These are phyloP conservation scores for Physocephala rufipes DNA, from an alignment of 2,888 invertebrate genomes.

Conservation along the genomic window DNA sequence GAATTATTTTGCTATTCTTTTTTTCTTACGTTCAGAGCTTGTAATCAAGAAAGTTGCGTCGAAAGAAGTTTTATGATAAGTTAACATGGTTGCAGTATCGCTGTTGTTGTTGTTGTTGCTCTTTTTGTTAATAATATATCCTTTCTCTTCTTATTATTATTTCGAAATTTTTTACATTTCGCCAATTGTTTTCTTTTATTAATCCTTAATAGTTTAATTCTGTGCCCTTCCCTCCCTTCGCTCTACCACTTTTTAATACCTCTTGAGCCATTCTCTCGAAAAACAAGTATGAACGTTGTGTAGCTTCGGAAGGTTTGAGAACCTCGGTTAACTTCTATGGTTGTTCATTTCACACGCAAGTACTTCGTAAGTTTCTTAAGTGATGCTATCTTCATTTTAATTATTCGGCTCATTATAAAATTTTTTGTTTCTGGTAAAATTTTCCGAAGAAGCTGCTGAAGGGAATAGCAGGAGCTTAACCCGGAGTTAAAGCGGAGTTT, in stretches of 20 bases:
- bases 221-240: not conserved
- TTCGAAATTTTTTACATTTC: too few relatives aligned
- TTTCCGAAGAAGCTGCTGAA: not conserved
- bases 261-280: not conserved
- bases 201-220: too few relatives aligned
- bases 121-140: too few relatives aligned
- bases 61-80: slow-evolving; percentile 18
- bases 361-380: slow-evolving; percentile 26
- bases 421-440: not conserved
- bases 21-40: not conserved
- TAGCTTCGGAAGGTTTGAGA: slow-evolving; percentile 19
- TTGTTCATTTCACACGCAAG: slow-evolving; percentile 16
- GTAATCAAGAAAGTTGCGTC: slow-evolving; percentile 30
- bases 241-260: not conserved
- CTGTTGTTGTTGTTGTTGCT: slow-evolving; percentile 3
- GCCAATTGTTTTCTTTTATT: too few relatives aligned
- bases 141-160: too few relatives aligned
- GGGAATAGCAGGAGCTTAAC: too few relatives aligned
- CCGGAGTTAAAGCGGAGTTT: slow-evolving; percentile 13
- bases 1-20: slow-evolving; percentile 25
- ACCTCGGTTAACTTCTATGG: slow-evolving; percentile 19
- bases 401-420: slow-evolving; percentile 34
- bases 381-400: slow-evolving; percentile 32
- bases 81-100: not conserved
- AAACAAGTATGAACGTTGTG: not conserved